A percentile compares a stretch with the other conserved stretches of the same genome.
Conservation (phyloP, 2,113 vertebrate species). For the Athene noctua region DNA sequence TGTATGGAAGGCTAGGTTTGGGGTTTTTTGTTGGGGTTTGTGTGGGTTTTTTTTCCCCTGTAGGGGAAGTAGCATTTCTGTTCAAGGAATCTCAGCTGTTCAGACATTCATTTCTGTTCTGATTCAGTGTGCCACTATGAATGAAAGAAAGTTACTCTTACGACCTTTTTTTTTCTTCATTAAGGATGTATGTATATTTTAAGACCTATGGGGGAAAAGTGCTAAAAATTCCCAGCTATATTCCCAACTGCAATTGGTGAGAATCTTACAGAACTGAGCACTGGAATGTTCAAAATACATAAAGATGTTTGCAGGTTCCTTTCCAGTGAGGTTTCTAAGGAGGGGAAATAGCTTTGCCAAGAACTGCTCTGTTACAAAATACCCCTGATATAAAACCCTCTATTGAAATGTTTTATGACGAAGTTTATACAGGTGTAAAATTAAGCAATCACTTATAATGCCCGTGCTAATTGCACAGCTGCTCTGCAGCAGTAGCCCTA, state of each 20-base stretch:
- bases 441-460: not conserved
- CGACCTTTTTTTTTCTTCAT: fast-evolving
- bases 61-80: not conserved
- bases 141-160: not conserved
- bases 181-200: not conserved
- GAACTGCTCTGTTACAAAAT: not conserved
- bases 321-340: not conserved
- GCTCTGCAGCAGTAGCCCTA: not conserved
- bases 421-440: not conserved
- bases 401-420: not conserved
- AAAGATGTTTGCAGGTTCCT: not conserved
- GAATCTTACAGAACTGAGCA: not conserved
- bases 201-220: not conserved
- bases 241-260: not conserved
- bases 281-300: not conserved
- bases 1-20: not conserved
- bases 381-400: not conserved
- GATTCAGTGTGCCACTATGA: not conserved
- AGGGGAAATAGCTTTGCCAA: not conserved
- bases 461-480: not conserved
- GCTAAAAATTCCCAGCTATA: not conserved
- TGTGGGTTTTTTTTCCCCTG: not conserved
- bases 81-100: not conserved
- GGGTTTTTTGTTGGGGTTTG: not conserved
- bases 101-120: not conserved